Evolutionary conservation across 92 coral and sea anemone species (phyloP).

Genomic region (Paramuricea clavata): DNA sequence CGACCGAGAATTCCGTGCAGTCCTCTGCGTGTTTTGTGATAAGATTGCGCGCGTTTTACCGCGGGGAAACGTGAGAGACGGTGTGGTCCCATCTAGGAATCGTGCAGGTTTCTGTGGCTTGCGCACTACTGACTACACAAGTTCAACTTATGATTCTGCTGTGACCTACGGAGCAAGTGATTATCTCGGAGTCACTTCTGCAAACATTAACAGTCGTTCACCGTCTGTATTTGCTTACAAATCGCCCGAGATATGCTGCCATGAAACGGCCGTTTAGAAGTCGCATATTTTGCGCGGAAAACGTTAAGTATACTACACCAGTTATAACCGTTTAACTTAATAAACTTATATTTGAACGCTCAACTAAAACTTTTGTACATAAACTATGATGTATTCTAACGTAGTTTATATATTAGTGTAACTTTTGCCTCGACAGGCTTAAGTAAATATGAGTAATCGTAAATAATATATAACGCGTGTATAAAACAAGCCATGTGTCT

Average conservation of each 20-base stretch:
- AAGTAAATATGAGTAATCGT: constrained; percentile 7
- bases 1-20: constrained; percentile 88
- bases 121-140: not conserved
- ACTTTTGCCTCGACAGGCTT: constrained; percentile 3
- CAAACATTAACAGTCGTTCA: not conserved
- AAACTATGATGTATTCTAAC: not conserved
- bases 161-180: constrained; percentile 9
- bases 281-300: not conserved
- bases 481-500: not conserved
- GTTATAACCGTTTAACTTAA: not conserved
- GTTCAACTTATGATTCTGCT: not conserved
- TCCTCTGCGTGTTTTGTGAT: constrained; percentile 65
- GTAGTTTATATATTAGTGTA: not conserved
- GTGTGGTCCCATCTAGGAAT: not conserved
- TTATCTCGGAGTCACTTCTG: not conserved
- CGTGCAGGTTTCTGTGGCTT: not conserved
- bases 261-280: constrained; percentile 19
- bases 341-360: not conserved
- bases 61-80: constrained; percentile 1
- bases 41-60: not conserved
- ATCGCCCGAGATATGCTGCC: not conserved
- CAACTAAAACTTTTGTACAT: not conserved
- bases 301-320: too few relatives aligned
- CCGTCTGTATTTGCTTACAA: constrained; percentile 31
- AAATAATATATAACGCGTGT: constrained; percentile 21